Evolutionary conservation across 2,797 vertebrate genomes (phyloP).

Genomic region (Scolopax bukidnonensis): DNA sequence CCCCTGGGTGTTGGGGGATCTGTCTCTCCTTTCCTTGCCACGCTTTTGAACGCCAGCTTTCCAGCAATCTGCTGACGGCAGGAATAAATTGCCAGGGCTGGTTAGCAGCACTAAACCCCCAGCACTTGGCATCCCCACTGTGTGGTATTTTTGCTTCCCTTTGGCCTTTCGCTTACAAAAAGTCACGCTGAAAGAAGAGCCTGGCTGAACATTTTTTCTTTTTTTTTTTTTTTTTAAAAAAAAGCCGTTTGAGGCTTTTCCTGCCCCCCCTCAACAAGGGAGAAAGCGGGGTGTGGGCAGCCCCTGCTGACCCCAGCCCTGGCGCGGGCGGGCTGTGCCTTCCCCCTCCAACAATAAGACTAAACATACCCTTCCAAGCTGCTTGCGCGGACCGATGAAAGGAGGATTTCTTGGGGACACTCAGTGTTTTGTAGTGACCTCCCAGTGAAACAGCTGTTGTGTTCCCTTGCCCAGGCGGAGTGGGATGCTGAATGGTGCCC

Average conservation of each 20-base stretch:
- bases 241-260: conserved; percentile 37
- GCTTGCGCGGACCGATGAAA: conserved; percentile 72
- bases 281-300: conserved; percentile 62
- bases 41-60: not conserved
- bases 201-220: not conserved
- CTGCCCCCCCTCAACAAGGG: conserved; percentile 2
- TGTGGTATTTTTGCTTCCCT: conserved; percentile 61
- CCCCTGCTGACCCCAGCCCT: conserved; percentile 13
- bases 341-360: conserved; percentile 70
- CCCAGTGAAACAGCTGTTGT: conserved; percentile 76
- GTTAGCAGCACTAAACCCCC: conserved; percentile 45
- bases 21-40: not conserved
- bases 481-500: conserved; percentile 76
- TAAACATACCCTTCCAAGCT: conserved; percentile 71
- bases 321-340: conserved; percentile 55
- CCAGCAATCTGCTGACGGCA: conserved; percentile 58
- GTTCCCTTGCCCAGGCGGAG: conserved; percentile 72
- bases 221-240: not conserved
- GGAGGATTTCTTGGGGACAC: conserved; percentile 73
- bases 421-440: conserved; percentile 74
- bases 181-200: conserved; percentile 35
- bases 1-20: not conserved
- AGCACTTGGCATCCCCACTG: conserved; percentile 37
- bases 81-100: conserved; percentile 22
- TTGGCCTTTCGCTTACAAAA: conserved; percentile 56